Conservation (phyloP, 2,113 vertebrate species). For the Silurus glanis region DNA sequence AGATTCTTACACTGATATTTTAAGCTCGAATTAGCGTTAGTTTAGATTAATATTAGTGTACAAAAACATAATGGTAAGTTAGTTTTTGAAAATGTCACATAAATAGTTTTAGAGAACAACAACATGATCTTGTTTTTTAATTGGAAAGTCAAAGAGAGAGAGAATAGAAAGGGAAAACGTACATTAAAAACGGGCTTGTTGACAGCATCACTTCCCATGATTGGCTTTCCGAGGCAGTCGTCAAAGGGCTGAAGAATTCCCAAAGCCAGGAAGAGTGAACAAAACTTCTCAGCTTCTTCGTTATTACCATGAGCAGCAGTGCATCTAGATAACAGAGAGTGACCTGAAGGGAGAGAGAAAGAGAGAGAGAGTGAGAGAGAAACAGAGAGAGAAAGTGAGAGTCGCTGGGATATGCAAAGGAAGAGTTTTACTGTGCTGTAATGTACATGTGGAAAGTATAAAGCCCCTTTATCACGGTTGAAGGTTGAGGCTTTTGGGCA, state of each 20-base stretch:
- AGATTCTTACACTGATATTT: neutral
- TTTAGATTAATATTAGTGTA: neutral
- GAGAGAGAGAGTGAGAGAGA: conserved; percentile 18
- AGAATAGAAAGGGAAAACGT: conserved; percentile 50
- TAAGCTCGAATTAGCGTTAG: neutral
- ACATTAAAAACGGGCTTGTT: conserved; percentile 74
- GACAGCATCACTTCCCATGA: conserved; percentile 65
- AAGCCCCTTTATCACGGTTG: neutral
- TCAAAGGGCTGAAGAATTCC: conserved; percentile 81
- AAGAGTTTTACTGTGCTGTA: no score
- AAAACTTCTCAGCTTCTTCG: conserved; percentile 78
- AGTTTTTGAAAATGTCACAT: neutral
- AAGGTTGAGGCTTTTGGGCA: neutral
- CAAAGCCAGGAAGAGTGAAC: conserved; percentile 81
- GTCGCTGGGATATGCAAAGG: neutral
- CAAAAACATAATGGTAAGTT: neutral
- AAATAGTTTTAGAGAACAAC: neutral
- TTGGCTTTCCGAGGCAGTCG: conserved; percentile 78
- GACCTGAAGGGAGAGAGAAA: conserved; percentile 62
- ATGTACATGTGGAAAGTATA: no score
- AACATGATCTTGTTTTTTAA: neutral
- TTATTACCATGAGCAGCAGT: conserved; percentile 63
- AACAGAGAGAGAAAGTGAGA: conserved; percentile 16
- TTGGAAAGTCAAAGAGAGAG: neutral
- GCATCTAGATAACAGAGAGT: conserved; percentile 79